phyloP scores from a whole-genome alignment of 2,113 vertebrate genomes.

The Anseranas semipalmata region DNA sequence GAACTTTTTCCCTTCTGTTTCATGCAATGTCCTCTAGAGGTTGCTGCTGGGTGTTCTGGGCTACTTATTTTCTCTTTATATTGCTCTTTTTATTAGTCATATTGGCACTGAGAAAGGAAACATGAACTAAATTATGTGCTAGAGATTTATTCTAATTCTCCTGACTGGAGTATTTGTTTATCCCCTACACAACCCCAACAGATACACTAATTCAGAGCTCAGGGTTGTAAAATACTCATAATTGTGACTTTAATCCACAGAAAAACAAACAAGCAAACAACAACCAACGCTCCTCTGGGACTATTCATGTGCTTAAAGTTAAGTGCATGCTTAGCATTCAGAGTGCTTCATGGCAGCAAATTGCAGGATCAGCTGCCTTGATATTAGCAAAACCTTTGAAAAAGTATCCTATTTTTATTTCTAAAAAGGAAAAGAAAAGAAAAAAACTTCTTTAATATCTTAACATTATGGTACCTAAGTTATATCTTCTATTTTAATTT shows the following conservation, averaged over 20 bases:
- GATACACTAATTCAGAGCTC: not conserved
- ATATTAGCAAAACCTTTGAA: not conserved
- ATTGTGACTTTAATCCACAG: not conserved
- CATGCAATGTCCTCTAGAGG: not conserved
- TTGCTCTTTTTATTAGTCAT: not conserved
- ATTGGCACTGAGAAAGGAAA: not conserved
- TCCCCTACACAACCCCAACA: fast-evolving
- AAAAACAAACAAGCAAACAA: not conserved
- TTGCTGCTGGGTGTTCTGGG: not conserved
- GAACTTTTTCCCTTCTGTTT: not conserved
- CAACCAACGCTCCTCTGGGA: not conserved
- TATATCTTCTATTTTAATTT: not conserved
- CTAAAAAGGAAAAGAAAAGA: not conserved
- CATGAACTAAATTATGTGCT: not conserved
- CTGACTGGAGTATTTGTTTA: not conserved
- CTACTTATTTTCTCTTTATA: not conserved
- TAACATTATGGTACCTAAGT: not conserved
- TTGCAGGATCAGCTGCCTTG: not conserved
- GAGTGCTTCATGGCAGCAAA: not conserved
- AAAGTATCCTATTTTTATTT: not conserved
- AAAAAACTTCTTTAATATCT: too few relatives aligned
- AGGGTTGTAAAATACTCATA: not conserved
- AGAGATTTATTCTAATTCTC: not conserved
- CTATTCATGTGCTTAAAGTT: not conserved
- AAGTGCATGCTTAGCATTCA: not conserved